A percentile compares a stretch with the other conserved stretches of the same genome.
Conservation (phyloP, 2,797 vertebrate genomes). For the Atherinosoma microstoma region DNA sequence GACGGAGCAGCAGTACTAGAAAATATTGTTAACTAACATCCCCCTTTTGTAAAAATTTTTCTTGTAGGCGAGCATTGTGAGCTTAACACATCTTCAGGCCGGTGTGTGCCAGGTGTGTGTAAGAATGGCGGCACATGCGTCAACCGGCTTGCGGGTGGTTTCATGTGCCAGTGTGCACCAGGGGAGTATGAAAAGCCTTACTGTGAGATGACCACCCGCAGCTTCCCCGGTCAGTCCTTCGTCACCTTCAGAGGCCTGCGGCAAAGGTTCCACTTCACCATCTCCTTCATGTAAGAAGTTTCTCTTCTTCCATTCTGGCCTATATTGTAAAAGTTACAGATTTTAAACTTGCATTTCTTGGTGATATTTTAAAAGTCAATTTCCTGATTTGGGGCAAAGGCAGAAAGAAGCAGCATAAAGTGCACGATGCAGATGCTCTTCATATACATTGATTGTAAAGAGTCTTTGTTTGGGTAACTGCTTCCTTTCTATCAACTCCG, state of each 20-base stretch:
- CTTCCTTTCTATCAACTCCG: not conserved
- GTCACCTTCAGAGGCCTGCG: slow-evolving; percentile 96
- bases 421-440: not conserved
- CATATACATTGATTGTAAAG: not conserved
- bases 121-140: slow-evolving; percentile 95
- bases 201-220: slow-evolving; percentile 96
- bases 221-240: slow-evolving; percentile 95
- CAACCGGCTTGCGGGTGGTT: slow-evolving; percentile 93
- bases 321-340: not conserved
- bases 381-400: not conserved
- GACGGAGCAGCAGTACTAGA: no score
- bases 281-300: slow-evolving; percentile 91
- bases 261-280: slow-evolving; percentile 96
- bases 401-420: not conserved
- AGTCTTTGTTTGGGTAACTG: not conserved
- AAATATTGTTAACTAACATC: not conserved
- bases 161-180: slow-evolving; percentile 90
- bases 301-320: not conserved
- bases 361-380: not conserved
- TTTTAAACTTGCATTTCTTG: not conserved
- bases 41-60: not conserved
- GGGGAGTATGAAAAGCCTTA: slow-evolving; percentile 93
- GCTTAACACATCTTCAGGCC: slow-evolving; percentile 88
- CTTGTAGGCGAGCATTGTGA: slow-evolving; percentile 93
- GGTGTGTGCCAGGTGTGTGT: slow-evolving; percentile 91